Percentiles rank a stretch among this genome's conserved stretches.
phyloP scores from a whole-genome alignment of 2,888 invertebrate species.

The Teleiodes luculella region DNA sequence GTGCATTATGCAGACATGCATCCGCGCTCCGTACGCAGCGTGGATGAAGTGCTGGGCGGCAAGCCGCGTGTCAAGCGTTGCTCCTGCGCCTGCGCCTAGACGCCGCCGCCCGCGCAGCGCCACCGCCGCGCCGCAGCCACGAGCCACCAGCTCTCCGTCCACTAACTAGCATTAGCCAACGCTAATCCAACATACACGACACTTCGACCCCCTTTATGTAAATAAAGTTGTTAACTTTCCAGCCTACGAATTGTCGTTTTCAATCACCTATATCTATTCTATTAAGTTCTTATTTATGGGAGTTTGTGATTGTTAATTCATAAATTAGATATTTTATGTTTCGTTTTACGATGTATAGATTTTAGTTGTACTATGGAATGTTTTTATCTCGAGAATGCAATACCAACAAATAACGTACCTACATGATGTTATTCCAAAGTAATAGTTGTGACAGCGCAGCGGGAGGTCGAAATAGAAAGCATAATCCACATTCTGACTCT shows the following conservation, averaged over 20 bases:
- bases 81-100: constrained; percentile 85
- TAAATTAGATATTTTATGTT: constrained; percentile 21
- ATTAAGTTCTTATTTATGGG: constrained; percentile 44
- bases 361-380: constrained; percentile 14
- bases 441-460: constrained; percentile 1
- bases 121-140: constrained; percentile 18
- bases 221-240: constrained; percentile 58
- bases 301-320: constrained; percentile 30
- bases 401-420: constrained; percentile 7
- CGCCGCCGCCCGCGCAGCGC: constrained; percentile 14
- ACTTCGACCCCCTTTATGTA: constrained; percentile 47
- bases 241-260: constrained; percentile 47
- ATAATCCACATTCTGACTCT: not conserved
- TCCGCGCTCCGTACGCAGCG: constrained; percentile 83
- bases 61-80: constrained; percentile 86
- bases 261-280: constrained; percentile 39
- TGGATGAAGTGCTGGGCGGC: constrained; percentile 71
- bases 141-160: constrained; percentile 41
- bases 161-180: too few species aligned
- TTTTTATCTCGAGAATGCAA: constrained; percentile 13
- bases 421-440: constrained; percentile 2
- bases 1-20: constrained; percentile 83
- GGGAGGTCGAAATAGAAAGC: constrained; percentile 10
- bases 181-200: constrained; percentile 33
- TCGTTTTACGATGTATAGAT: constrained; percentile 17